Base-by-base conservation (phyloP, 2,113 vertebrate species). In the Bos indicus region DNA sequence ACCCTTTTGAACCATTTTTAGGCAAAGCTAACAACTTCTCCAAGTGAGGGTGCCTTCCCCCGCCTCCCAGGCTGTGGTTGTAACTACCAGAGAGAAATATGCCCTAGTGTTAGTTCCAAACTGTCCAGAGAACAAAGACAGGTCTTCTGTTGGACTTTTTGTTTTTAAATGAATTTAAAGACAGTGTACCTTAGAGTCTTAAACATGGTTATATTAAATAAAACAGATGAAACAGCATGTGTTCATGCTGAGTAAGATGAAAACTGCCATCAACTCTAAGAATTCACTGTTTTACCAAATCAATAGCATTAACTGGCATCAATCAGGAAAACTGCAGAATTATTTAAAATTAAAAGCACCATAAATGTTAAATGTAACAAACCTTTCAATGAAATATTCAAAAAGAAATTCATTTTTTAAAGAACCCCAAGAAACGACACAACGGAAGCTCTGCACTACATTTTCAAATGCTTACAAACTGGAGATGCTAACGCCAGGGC, bases 1-100 rank as follows among this genome's bases (percentile, higher is more conserved):
- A 81, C 62, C 46, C 19, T 30, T 15, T 1, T 7, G 19, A 6
- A 30, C 21, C 11, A 17, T 17, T 84, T 62, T 30, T 25, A 52
- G 17, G n/a, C 17, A 48, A 23, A 67, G n/a, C 13, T 33, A 33
- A 57, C 3, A 28, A 10, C 28, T 11, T 46, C 30, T 60, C 23
- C 6, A 4, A 14, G 60, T 2, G 23, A n/a, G 5, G 13, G 12
- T 5, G 0, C 26, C 10, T 10, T 17, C 0, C 0, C 21, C 43
- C 26, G 6, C 0, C 1, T 2, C 2, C 4, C 46, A 10, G n/a
- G 81, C 30, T 9, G 26, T 1, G 52, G 26, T 2, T 9, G 21
- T 33, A 16, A 33, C 28, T 4, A 6, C 33, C 48, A 40, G 57
- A 0, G 81, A 59, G 5, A 25, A n/a, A 33, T 17, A 48, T 0